Base-by-base conservation (phyloP, 2,888 invertebrate genomes). In the Epistrophella euchroma region DNA sequence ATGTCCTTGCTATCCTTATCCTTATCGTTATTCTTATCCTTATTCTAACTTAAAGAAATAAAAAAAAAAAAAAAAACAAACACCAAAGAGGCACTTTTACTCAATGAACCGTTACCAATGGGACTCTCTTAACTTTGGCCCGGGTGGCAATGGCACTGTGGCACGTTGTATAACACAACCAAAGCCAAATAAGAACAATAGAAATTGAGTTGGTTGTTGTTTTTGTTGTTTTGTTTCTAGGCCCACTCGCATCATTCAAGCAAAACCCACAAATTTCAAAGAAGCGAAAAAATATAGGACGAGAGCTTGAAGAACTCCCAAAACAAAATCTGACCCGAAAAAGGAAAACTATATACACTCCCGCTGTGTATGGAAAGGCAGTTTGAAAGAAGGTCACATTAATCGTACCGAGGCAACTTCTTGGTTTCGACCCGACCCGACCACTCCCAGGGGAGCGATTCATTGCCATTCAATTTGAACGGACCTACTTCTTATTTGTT, bases 71-170 rank as follows among this genome's bases (percentile, higher is more conserved):
- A 64, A 71, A 47, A 75, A 81, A 73, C 37, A 68, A 85, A 85
- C 76, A 77, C 73, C 85, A 68, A 72, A 81, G 70, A 81, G 81
- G 62, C 81, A 85, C 76, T 81, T 81, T 56, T 76, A 85, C 76
- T 81, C 85, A 85, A 85, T 85, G 85, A 81, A 85, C 68, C 85
- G 81, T 76, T 70, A 62, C 85, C 85, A 81, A 80, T 80, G 81
- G 76, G 81, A 85, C 85, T 78, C 85, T 77, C 81, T 81, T 81
- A 81, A 81, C 73, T 81, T 68, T 19, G 62, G 25, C n/a, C 64
- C 32, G 47, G 68, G 56, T 32, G 58, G 35, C 45, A 35, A 32
- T 40, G 45, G 35, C 43, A 15, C 9, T 43, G 52, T 35, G 28
- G 35, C 50, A 28, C 25, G 52, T 15, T 19, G 9, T n/a, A 28